A percentile compares a stretch with the other conserved stretches of the same genome.
Evolutionary conservation across 2,113 vertebrate genomes (phyloP).

Genomic region (Hoplias malabaricus): DNA sequence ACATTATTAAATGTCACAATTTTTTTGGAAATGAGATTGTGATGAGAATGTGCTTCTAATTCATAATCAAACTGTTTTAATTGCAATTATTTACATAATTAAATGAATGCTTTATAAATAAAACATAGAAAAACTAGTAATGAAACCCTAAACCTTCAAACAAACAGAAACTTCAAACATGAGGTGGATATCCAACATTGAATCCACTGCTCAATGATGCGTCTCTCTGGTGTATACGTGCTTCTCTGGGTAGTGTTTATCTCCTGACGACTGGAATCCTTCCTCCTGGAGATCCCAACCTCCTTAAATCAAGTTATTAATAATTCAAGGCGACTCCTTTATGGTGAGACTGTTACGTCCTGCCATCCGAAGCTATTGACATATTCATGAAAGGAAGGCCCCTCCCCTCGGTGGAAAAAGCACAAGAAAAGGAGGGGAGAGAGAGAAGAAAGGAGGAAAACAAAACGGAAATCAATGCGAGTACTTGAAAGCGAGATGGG

Average conservation of each 20-base stretch:
- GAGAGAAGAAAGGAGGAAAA: not conserved
- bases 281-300: conserved; percentile 21
- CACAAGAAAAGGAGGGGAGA: not conserved
- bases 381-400: conserved; percentile 43
- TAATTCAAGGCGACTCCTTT: conserved; percentile 26
- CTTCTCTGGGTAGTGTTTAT: not conserved
- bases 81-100: too few relatives aligned
- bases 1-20: too few relatives aligned
- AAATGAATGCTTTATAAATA: too few relatives aligned
- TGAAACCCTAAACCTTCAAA: too few relatives aligned
- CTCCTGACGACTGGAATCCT: not conserved
- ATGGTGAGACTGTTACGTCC: conserved; percentile 12
- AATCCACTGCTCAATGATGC: not conserved
- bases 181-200: not conserved
- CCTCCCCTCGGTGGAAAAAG: not conserved
- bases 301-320: conserved; percentile 32
- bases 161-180: not conserved
- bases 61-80: too few relatives aligned
- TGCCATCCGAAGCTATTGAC: conserved; percentile 25
- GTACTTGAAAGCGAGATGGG: conserved; percentile 14
- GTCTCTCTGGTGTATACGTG: not conserved
- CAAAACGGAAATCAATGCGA: conserved; percentile 33
- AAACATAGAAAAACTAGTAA: too few relatives aligned
- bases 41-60: too few relatives aligned
- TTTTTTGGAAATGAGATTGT: too few relatives aligned